Evolutionary conservation across 2,113 vertebrate genomes (phyloP).

Genomic region (Porphyrio hochstetteri): DNA sequence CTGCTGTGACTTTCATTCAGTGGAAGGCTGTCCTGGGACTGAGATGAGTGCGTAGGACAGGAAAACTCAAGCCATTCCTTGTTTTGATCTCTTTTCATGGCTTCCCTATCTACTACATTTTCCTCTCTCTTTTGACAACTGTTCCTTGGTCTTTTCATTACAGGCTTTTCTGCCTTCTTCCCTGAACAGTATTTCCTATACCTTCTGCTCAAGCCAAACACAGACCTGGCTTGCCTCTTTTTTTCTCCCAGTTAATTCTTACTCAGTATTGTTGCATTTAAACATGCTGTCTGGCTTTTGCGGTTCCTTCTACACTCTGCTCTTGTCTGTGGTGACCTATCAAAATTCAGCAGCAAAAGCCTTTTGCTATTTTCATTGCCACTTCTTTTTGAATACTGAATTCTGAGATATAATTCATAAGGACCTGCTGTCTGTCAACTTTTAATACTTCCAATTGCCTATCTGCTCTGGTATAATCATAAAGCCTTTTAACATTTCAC

Average conservation of each 20-base stretch:
- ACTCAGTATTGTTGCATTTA: background rate
- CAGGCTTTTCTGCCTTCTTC: background rate
- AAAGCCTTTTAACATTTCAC: slow-evolving; percentile 53
- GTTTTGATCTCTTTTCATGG: background rate
- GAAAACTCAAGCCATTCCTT: background rate
- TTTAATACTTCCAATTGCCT: slow-evolving; percentile 48
- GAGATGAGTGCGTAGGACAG: background rate
- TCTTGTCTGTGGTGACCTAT: background rate
- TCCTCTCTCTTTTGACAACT: background rate
- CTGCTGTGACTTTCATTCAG: background rate
- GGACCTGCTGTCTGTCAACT: background rate
- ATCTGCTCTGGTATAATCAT: slow-evolving; percentile 30
- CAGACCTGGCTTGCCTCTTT: background rate
- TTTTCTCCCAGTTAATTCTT: background rate
- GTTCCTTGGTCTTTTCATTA: background rate
- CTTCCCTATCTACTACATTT: background rate
- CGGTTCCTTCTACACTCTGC: background rate
- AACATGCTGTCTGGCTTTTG: background rate
- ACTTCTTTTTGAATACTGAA: slow-evolving; percentile 4
- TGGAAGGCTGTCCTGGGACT: background rate
- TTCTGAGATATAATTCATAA: slow-evolving; percentile 30
- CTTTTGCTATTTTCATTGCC: background rate
- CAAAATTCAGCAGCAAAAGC: background rate
- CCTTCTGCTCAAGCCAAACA: background rate
- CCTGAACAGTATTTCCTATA: background rate